Conservation (phyloP, 2,797 vertebrate genomes). For the Aulostomus chinensis region DNA sequence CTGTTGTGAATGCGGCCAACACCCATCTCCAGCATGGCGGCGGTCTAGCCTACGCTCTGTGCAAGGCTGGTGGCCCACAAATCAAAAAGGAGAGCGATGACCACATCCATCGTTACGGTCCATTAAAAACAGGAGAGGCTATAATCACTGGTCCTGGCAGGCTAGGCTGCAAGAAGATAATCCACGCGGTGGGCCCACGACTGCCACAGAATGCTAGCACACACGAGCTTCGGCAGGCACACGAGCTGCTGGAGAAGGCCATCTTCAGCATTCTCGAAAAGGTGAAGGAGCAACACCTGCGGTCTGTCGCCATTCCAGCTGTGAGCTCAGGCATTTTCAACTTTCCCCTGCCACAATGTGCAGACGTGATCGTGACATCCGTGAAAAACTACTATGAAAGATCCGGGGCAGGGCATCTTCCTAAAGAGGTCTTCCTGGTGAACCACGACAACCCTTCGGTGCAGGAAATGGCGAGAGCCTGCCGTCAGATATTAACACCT, state of each 20-base stretch:
- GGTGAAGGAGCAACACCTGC: background rate
- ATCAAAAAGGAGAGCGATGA: constrained; percentile 67
- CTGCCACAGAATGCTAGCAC: rapidly evolving
- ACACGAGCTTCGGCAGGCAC: rapidly evolving
- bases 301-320: constrained; percentile 89
- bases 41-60: constrained; percentile 84
- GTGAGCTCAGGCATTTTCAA: constrained; percentile 88
- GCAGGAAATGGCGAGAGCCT: constrained; percentile 77
- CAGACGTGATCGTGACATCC: constrained; percentile 73
- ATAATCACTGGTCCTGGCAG: constrained; percentile 58
- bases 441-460: constrained; percentile 83
- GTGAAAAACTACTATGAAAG: constrained; percentile 22
- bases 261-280: constrained; percentile 63
- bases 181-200: constrained; percentile 88
- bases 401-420: rapidly evolving
- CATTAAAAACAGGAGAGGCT: constrained; percentile 54
- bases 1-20: constrained; percentile 92
- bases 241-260: background rate
- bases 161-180: constrained; percentile 78
- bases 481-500: constrained; percentile 14
- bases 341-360: constrained; percentile 83
- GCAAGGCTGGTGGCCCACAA: constrained; percentile 74
- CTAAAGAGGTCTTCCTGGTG: constrained; percentile 74
- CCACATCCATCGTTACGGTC: rapidly evolving
- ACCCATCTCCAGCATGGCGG: constrained; percentile 57